phyloP scores from a whole-genome alignment of 2,113 vertebrate species.

The Prinia subflava region DNA sequence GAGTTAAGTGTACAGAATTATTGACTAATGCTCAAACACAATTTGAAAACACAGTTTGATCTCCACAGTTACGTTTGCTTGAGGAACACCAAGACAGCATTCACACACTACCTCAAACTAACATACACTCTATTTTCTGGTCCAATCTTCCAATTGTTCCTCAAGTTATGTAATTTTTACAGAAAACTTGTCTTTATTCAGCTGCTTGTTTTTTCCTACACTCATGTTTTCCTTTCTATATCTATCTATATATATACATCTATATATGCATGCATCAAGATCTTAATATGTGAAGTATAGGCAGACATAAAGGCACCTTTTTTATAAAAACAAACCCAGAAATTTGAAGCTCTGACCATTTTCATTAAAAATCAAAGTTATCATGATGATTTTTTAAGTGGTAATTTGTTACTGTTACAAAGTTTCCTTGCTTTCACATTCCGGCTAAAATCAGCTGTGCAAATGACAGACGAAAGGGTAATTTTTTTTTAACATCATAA shows the following conservation, averaged over 20 bases:
- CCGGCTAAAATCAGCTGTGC: background rate
- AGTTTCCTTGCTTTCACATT: background rate
- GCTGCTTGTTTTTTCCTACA: background rate
- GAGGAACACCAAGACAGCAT: background rate
- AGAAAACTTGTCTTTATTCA: background rate
- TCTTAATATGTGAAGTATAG: background rate
- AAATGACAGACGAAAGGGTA: conserved; percentile 8
- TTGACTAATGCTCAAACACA: background rate
- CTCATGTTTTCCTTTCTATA: background rate
- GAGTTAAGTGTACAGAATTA: background rate
- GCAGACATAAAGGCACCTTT: background rate
- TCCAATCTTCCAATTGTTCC: background rate
- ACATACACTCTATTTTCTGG: fast-evolving
- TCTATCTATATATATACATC: background rate
- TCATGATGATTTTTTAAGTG: background rate
- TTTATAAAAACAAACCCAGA: background rate
- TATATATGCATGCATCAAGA: fast-evolving
- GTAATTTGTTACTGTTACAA: background rate
- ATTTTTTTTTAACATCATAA: background rate
- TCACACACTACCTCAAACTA: background rate
- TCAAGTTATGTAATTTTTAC: background rate
- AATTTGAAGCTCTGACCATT: background rate
- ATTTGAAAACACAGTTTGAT: background rate
- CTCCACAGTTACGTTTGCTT: background rate
- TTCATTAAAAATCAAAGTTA: background rate